phyloP scores from a whole-genome alignment of 2,888 invertebrate genomes.

The Pemphredon lugubris region DNA sequence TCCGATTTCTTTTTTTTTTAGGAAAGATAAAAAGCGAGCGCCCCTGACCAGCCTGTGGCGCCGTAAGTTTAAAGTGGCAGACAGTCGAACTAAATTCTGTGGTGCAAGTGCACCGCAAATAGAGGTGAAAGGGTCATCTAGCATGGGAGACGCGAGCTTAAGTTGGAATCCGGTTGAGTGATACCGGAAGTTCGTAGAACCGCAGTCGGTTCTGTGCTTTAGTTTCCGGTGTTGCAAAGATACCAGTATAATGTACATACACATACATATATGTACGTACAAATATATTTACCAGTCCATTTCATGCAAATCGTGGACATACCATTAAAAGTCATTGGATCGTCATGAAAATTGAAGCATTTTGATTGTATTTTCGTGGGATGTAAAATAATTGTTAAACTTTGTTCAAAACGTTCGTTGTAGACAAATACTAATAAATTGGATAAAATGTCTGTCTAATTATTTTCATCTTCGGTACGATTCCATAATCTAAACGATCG shows the following conservation, averaged over 20 bases:
- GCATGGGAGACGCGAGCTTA: background rate
- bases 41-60: constrained; percentile 32
- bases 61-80: constrained; percentile 19
- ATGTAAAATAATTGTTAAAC: no score
- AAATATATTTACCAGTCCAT: no score
- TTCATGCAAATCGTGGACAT: no score
- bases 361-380: no score
- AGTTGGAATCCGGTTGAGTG: constrained; percentile 1
- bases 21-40: constrained; percentile 11
- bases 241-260: background rate
- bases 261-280: background rate
- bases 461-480: no score
- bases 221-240: background rate
- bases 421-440: no score
- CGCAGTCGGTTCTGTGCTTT: background rate
- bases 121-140: constrained; percentile 11
- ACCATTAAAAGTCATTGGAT: no score
- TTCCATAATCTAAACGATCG: no score
- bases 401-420: no score
- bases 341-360: no score
- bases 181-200: constrained; percentile 5
- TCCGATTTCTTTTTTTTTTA: background rate
- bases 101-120: background rate
- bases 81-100: constrained; percentile 24
- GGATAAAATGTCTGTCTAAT: no score